Evolutionary conservation across 2,113 vertebrate genomes (phyloP).

Genomic region (Ammospiza nelsoni): DNA sequence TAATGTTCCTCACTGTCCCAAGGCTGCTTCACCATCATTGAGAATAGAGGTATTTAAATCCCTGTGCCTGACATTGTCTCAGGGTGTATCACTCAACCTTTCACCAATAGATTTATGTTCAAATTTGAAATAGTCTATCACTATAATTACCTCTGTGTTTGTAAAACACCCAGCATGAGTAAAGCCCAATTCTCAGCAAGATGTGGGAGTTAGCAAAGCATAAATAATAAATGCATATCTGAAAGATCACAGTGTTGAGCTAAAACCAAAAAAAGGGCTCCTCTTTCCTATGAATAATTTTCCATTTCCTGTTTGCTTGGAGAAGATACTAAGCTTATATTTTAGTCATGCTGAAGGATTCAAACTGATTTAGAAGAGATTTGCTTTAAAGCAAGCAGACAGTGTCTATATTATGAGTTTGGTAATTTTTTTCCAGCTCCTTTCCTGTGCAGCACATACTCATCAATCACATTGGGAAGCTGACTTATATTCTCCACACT

Average conservation of each 20-base stretch:
- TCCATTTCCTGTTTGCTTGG: conserved; percentile 34
- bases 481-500: conserved; percentile 85
- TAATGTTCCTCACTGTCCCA: background rate
- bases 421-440: conserved; percentile 63
- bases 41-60: background rate
- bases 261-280: background rate
- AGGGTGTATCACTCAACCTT: background rate
- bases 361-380: conserved; percentile 71
- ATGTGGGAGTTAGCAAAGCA: background rate
- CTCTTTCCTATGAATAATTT: background rate
- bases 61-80: background rate
- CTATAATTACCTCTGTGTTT: conserved; percentile 15
- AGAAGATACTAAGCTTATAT: conserved; percentile 20
- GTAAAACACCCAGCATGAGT: background rate
- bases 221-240: conserved; percentile 29
- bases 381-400: conserved; percentile 81
- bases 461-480: conserved; percentile 92
- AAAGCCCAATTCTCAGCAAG: background rate
- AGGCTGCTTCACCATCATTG: background rate
- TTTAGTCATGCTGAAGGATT: conserved; percentile 37
- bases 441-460: conserved; percentile 75
- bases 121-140: background rate
- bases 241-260: background rate
- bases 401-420: conserved; percentile 82
- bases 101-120: background rate